Percentiles rank a stretch among this genome's conserved stretches.
phyloP scores from a whole-genome alignment of 2,113 vertebrate genomes.

The Peromyscus leucopus region DNA sequence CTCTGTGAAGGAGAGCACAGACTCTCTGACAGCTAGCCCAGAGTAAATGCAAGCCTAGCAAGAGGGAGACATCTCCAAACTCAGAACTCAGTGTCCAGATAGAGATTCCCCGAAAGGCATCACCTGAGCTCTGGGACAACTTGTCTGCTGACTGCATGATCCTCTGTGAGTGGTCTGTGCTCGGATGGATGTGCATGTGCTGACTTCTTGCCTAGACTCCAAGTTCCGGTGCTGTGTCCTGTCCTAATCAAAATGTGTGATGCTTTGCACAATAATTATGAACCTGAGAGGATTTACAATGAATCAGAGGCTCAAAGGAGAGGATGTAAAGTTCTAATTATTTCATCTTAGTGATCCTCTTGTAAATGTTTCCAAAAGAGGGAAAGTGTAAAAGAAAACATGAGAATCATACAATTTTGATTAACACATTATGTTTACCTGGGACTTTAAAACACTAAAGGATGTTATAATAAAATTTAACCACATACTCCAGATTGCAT shows the following conservation, averaged over 20 bases:
- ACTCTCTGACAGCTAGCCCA: neutral
- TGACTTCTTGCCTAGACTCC: neutral
- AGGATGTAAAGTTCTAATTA: neutral
- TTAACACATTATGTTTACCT: neutral
- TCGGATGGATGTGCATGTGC: neutral
- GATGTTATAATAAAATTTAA: neutral
- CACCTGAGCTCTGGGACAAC: neutral
- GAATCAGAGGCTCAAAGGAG: neutral
- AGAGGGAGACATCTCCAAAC: neutral
- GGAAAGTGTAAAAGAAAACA: constrained; percentile 27
- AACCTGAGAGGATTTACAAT: neutral
- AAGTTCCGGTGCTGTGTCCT: neutral
- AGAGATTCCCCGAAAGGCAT: neutral
- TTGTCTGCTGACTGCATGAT: neutral
- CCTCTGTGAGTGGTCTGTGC: neutral
- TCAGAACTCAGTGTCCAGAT: neutral
- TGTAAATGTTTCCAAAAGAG: constrained; percentile 15
- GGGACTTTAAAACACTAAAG: neutral
- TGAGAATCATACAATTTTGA: neutral
- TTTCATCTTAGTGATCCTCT: neutral
- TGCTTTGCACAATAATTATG: neutral
- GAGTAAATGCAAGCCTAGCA: neutral
- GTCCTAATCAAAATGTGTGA: neutral
- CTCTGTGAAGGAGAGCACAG: neutral
- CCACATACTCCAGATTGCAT: neutral